These are phyloP conservation scores for Dipodomys stephensi DNA, from an alignment of 2,113 vertebrate species.

Conservation along the genomic window DNA sequence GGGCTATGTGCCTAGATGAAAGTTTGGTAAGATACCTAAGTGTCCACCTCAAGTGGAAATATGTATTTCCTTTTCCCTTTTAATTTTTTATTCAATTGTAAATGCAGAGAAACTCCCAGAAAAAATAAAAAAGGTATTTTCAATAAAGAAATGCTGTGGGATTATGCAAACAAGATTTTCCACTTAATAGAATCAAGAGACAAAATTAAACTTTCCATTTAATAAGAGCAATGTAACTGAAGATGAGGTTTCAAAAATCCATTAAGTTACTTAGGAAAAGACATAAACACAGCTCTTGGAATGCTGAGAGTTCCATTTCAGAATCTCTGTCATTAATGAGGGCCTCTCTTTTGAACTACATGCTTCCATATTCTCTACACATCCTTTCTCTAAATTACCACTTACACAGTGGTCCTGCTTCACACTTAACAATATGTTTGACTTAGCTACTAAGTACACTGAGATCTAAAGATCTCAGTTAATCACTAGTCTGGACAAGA, in stretches of 20 bases:
- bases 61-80: neutral
- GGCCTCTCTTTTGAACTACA: neutral
- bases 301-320: neutral
- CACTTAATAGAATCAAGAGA: conserved; percentile 72
- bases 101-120: conserved; percentile 14
- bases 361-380: neutral
- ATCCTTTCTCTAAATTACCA: neutral
- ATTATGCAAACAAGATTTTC: conserved; percentile 77
- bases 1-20: neutral
- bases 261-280: conserved; percentile 77
- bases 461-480: too few relatives aligned
- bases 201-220: conserved; percentile 81
- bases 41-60: neutral
- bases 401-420: neutral
- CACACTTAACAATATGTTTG: neutral
- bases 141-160: conserved; percentile 75
- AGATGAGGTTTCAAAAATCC: conserved; percentile 68
- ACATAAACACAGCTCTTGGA: conserved; percentile 35
- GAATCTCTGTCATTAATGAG: neutral
- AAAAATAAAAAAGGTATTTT: conserved; percentile 58
- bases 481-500: too few relatives aligned
- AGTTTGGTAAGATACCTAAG: conserved; percentile 32
- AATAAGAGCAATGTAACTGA: conserved; percentile 74
- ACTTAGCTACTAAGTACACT: too few relatives aligned
- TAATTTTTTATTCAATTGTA: conserved; percentile 29